Percentiles rank a stretch among this genome's conserved stretches.
Evolutionary conservation across 2,797 vertebrate species (phyloP).

Genomic region (Lagocephalus sceleratus): DNA sequence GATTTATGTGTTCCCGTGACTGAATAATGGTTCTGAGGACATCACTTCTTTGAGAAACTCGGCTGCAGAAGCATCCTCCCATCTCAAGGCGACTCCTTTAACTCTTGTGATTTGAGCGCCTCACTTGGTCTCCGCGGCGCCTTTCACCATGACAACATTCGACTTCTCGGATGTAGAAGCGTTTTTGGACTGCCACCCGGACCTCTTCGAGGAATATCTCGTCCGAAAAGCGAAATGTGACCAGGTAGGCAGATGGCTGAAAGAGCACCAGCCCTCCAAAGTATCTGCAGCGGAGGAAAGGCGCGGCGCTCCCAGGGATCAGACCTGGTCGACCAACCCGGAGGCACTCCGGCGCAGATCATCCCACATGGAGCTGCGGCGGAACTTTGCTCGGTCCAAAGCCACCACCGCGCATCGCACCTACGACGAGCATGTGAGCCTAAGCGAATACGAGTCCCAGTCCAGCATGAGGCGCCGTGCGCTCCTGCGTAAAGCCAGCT

Average conservation of each 20-base stretch:
- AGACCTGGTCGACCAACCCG: constrained; percentile 58
- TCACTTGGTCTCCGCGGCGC: constrained; percentile 15
- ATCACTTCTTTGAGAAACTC: constrained; percentile 33
- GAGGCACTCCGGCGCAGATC: constrained; percentile 76
- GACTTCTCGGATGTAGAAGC: constrained; percentile 80
- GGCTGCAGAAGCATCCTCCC: constrained; percentile 15
- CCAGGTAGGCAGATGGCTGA: constrained; percentile 73
- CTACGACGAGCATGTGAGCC: constrained; percentile 78
- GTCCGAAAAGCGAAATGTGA: constrained; percentile 75
- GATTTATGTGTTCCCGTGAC: neutral
- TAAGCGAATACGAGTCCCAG: constrained; percentile 72
- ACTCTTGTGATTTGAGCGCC: constrained; percentile 18
- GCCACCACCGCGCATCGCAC: constrained; percentile 76
- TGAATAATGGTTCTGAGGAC: constrained; percentile 27
- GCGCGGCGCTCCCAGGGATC: constrained; percentile 54
- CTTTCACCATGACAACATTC: constrained; percentile 71
- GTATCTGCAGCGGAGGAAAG: constrained; percentile 61
- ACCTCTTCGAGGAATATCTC: constrained; percentile 80
- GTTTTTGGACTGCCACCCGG: constrained; percentile 79
- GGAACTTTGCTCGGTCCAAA: constrained; percentile 81
- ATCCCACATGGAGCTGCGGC: constrained; percentile 80
- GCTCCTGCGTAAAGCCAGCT: constrained; percentile 83
- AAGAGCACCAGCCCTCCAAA: constrained; percentile 69
- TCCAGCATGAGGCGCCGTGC: constrained; percentile 78
- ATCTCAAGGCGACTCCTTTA: constrained; percentile 8